Evolutionary conservation across 2,797 vertebrate species (phyloP).

Genomic region (Nyctalus aviator): DNA sequence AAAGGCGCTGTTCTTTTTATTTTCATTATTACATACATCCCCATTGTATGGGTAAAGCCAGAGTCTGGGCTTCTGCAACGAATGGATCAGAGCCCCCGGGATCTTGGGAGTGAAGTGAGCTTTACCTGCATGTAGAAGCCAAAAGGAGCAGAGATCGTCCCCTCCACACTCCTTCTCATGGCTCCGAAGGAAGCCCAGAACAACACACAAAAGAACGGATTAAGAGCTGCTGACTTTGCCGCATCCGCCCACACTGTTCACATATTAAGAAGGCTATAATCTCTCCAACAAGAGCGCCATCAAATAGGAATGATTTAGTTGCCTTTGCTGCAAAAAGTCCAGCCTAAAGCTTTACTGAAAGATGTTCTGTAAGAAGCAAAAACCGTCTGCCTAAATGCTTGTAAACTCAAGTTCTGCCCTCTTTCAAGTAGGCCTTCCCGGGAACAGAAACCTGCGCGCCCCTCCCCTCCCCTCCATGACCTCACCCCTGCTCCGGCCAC

Average conservation of each 20-base stretch:
- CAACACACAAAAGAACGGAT: not conserved
- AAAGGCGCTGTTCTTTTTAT: not conserved
- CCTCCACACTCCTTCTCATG: not conserved
- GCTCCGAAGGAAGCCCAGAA: not conserved
- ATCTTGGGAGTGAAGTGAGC: not conserved
- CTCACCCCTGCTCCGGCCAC: constrained; percentile 42
- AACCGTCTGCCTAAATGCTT: not conserved
- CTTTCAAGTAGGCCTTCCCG: constrained; percentile 14
- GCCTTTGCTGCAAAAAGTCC: not conserved
- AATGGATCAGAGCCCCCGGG: not conserved
- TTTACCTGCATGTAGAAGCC: not conserved
- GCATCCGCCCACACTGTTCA: not conserved
- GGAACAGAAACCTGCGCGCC: not conserved
- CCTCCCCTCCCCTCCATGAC: not conserved
- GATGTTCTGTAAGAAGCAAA: not conserved
- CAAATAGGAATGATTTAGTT: not conserved
- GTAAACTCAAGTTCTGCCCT: not conserved
- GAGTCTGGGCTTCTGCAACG: not conserved
- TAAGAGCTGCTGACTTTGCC: not conserved
- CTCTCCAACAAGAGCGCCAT: not conserved
- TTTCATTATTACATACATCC: not conserved
- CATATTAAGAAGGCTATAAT: not conserved
- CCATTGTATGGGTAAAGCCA: not conserved
- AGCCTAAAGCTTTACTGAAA: not conserved
- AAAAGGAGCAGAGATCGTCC: not conserved